phyloP scores from a whole-genome alignment of 2,797 vertebrate genomes.

The Hypotaenidia philippensis region DNA sequence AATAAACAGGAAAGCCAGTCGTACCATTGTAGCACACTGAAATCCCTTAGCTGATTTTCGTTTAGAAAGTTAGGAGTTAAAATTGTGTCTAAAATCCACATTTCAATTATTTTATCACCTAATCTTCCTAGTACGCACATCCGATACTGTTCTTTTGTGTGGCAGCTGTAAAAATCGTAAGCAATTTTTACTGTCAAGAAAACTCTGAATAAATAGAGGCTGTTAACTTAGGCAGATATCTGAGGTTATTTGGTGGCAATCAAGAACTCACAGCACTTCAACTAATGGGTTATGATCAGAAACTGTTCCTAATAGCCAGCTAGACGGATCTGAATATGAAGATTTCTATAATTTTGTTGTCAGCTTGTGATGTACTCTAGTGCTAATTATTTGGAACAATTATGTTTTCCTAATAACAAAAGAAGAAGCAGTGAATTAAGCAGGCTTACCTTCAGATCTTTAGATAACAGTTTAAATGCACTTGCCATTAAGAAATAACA shows the following conservation, averaged over 20 bases:
- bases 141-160: slow-evolving; percentile 78
- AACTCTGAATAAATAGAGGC: slow-evolving; percentile 82
- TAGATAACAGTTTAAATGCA: slow-evolving; percentile 83
- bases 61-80: slow-evolving; percentile 60
- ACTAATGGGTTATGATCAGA: slow-evolving; percentile 86
- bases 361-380: slow-evolving; percentile 86
- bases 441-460: slow-evolving; percentile 85
- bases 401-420: slow-evolving; percentile 88
- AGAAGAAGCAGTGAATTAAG: slow-evolving; percentile 85
- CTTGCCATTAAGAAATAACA: slow-evolving; percentile 83
- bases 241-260: slow-evolving; percentile 83
- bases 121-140: slow-evolving; percentile 55
- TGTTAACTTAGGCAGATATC: slow-evolving; percentile 83
- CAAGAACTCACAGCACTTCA: slow-evolving; percentile 83
- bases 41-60: slow-evolving; percentile 44
- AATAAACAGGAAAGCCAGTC: slow-evolving; percentile 33
- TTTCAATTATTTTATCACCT: slow-evolving; percentile 75
- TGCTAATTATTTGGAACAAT: slow-evolving; percentile 89
- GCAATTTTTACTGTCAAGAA: slow-evolving; percentile 83
- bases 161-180: slow-evolving; percentile 81
- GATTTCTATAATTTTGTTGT: slow-evolving; percentile 90
- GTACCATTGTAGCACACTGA: slow-evolving; percentile 4
- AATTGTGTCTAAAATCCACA: slow-evolving; percentile 66
- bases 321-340: slow-evolving; percentile 85
- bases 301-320: slow-evolving; percentile 86